Percentiles rank a stretch among this genome's conserved stretches.
phyloP scores from a whole-genome alignment of 2,113 vertebrate genomes.

The Lutjanus erythropterus region DNA sequence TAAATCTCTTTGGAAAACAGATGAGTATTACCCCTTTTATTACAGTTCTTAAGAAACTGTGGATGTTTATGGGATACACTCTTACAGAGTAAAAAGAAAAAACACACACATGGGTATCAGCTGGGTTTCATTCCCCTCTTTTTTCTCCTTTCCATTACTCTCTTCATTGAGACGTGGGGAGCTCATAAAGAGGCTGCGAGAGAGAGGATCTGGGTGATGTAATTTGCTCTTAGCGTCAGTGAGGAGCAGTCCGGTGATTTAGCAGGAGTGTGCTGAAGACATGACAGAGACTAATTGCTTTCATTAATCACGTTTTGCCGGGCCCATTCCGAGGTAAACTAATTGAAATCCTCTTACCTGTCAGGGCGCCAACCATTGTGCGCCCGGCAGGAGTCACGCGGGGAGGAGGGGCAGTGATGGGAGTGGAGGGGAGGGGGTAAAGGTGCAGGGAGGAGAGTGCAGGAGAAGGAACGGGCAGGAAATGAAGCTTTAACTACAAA shows the following conservation, averaged over 20 bases:
- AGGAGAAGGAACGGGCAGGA: conserved; percentile 82
- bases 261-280: conserved; percentile 81
- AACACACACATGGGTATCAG: conserved; percentile 58
- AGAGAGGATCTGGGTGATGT: conserved; percentile 82
- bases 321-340: conserved; percentile 84
- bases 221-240: conserved; percentile 82
- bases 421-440: conserved; percentile 47
- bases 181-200: conserved; percentile 82
- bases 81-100: conserved; percentile 29
- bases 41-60: conserved; percentile 36
- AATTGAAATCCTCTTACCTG: conserved; percentile 87
- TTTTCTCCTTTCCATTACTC: conserved; percentile 43
- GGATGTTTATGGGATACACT: conserved; percentile 48
- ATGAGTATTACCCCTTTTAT: conserved; percentile 46
- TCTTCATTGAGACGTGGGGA: conserved; percentile 79
- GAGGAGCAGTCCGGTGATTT: conserved; percentile 80
- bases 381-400: conserved; percentile 71
- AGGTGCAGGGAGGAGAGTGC: conserved; percentile 74
- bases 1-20: conserved; percentile 41
- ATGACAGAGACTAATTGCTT: conserved; percentile 90
- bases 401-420: conserved; percentile 47
- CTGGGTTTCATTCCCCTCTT: conserved; percentile 51
- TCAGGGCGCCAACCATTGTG: conserved; percentile 82
- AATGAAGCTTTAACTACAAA: conserved; percentile 88
- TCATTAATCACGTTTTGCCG: conserved; percentile 87